Percentiles rank a stretch among this genome's conserved stretches.
These are phyloP conservation scores for Heliconius ismenius DNA, from an alignment of 2,888 invertebrate species.

Conservation along the genomic window DNA sequence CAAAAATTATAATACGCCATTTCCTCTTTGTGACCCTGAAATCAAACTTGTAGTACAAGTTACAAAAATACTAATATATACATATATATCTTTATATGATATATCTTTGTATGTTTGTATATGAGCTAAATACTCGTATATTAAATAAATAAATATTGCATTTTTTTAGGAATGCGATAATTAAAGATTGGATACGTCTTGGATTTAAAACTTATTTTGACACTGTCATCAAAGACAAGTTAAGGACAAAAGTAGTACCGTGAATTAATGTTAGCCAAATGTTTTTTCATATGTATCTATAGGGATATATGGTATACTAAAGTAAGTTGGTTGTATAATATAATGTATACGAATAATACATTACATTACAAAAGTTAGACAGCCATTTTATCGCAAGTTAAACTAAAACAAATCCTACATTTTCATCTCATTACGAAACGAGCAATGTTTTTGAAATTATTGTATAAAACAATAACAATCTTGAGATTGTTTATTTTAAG, in stretches of 20 bases:
- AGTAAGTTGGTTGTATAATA: no score
- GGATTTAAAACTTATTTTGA: no score
- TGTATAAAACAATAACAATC: background rate
- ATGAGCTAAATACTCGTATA: background rate
- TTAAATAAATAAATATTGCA: constrained; percentile 10
- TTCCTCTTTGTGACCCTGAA: constrained; percentile 20
- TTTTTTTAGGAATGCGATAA: background rate
- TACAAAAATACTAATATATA: background rate
- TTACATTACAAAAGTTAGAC: no score
- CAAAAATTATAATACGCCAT: constrained; percentile 14
- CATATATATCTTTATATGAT: background rate
- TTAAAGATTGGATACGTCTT: background rate
- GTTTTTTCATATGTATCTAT: no score
- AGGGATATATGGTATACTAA: no score
- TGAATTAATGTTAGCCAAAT: no score
- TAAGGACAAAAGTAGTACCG: no score
- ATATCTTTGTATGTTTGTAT: background rate
- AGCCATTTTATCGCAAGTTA: no score
- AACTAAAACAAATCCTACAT: no score
- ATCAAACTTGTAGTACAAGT: constrained; percentile 22
- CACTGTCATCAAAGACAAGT: background rate
- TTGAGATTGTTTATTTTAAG: background rate
- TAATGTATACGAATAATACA: no score
- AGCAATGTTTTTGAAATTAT: background rate
- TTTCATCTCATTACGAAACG: background rate